Conservation (phyloP, 2,888 invertebrate genomes). For the Aporophyla nigra region DNA sequence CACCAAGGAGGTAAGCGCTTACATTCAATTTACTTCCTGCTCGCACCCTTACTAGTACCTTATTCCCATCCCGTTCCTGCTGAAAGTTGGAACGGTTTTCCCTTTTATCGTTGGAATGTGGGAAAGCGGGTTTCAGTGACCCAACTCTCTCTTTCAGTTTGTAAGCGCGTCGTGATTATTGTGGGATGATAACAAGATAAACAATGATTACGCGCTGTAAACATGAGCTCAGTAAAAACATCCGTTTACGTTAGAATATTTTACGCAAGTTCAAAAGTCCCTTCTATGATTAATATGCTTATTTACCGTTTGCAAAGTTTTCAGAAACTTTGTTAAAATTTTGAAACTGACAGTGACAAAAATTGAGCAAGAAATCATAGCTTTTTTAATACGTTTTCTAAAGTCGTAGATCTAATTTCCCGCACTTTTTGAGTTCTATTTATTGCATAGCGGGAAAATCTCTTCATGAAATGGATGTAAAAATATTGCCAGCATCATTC, state of each 20-base stretch:
- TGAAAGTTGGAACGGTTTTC: constrained; percentile 84
- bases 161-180: constrained; percentile 82
- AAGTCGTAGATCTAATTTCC: constrained; percentile 15
- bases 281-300: not conserved
- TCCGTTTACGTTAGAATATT: not conserved
- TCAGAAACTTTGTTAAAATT: constrained; percentile 18
- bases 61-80: constrained; percentile 77
- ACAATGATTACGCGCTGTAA: constrained; percentile 46
- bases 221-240: not conserved
- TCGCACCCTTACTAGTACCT: constrained; percentile 74
- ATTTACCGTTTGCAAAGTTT: constrained; percentile 6
- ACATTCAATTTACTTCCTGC: constrained; percentile 80
- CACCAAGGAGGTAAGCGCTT: constrained; percentile 86
- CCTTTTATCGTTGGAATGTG: constrained; percentile 90
- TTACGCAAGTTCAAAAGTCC: not conserved
- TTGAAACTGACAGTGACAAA: not conserved
- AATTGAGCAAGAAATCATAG: constrained; percentile 3
- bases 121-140: constrained; percentile 88
- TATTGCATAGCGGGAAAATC: constrained; percentile 34
- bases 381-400: constrained; percentile 5
- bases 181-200: constrained; percentile 66
- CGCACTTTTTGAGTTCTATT: constrained; percentile 35
- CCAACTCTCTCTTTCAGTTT: constrained; percentile 89
- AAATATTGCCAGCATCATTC: constrained; percentile 32
- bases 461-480: constrained; percentile 36